Conservation (phyloP, 2,113 vertebrate species). For the Oreochromis niloticus region DNA sequence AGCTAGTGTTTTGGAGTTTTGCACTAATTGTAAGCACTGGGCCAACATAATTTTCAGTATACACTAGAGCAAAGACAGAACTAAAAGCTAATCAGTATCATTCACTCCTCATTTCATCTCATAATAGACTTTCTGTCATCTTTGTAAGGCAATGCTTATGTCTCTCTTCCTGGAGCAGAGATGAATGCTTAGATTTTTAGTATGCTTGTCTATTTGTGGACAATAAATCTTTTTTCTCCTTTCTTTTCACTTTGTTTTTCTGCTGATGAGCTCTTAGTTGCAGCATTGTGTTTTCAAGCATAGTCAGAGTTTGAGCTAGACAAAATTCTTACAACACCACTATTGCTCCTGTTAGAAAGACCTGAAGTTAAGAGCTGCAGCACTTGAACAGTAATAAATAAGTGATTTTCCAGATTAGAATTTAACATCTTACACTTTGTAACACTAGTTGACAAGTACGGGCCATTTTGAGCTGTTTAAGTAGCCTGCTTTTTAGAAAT, state of each 20-base stretch:
- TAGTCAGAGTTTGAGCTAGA: not conserved
- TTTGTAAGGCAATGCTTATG: not conserved
- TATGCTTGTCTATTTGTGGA: not conserved
- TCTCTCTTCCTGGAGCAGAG: not conserved
- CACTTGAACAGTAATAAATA: not conserved
- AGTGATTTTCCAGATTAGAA: not conserved
- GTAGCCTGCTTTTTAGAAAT: not conserved
- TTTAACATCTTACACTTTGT: not conserved
- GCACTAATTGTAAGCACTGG: not conserved
- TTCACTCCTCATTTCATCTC: not conserved
- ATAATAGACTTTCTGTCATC: constrained; percentile 24
- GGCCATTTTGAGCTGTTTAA: not conserved
- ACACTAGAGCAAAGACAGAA: not conserved
- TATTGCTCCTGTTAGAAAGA: not conserved
- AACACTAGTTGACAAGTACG: not conserved
- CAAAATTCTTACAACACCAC: not conserved
- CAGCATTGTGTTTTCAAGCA: not conserved
- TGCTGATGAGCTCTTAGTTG: not conserved
- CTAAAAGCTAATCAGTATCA: constrained; percentile 38
- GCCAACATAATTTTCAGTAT: not conserved
- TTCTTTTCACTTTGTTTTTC: not conserved
- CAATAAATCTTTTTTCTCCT: constrained; percentile 2
- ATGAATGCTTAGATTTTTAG: constrained; percentile 4
- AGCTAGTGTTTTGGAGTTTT: not conserved
- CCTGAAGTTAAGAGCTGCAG: not conserved